phyloP scores from a whole-genome alignment of 92 coral and sea anemone species.

The Palythoa caribaeorum region DNA sequence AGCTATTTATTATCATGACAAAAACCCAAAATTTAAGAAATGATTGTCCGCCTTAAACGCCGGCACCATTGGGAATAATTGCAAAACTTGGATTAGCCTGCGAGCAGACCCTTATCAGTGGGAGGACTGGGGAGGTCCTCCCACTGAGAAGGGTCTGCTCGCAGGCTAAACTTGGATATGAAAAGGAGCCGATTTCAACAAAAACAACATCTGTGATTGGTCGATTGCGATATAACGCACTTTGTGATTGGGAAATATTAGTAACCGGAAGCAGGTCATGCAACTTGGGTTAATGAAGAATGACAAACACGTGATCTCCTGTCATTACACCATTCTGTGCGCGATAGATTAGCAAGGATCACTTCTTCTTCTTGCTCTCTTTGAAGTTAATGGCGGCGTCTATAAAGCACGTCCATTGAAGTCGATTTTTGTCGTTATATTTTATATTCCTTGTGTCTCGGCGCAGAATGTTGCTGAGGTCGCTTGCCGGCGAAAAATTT shows the following conservation, averaged over 20 bases:
- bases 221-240: conserved; percentile 1
- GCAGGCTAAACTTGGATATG: conserved; percentile 19
- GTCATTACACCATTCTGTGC: conserved; percentile 52
- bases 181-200: conserved; percentile 9
- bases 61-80: conserved; percentile 46
- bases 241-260: conserved; percentile 9
- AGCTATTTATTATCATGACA: conserved; percentile 42
- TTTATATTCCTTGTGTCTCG: not conserved
- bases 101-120: too few relatives aligned
- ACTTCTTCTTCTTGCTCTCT: not conserved
- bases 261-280: conserved; percentile 21
- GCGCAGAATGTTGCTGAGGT: not conserved
- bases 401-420: not conserved
- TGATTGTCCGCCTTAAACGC: conserved; percentile 33
- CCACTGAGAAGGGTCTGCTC: too few relatives aligned
- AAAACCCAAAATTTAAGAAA: not conserved
- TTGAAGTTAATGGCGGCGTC: not conserved
- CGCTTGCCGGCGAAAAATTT: conserved; percentile 9
- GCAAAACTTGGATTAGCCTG: conserved; percentile 20
- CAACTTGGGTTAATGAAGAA: conserved; percentile 44
- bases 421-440: conserved; percentile 5
- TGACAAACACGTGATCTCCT: conserved; percentile 52
- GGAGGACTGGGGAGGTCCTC: too few relatives aligned
- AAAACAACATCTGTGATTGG: conserved; percentile 24
- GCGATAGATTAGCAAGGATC: conserved; percentile 15